Conservation (phyloP, 2,888 invertebrate species). For the Parelbella ahira region DNA sequence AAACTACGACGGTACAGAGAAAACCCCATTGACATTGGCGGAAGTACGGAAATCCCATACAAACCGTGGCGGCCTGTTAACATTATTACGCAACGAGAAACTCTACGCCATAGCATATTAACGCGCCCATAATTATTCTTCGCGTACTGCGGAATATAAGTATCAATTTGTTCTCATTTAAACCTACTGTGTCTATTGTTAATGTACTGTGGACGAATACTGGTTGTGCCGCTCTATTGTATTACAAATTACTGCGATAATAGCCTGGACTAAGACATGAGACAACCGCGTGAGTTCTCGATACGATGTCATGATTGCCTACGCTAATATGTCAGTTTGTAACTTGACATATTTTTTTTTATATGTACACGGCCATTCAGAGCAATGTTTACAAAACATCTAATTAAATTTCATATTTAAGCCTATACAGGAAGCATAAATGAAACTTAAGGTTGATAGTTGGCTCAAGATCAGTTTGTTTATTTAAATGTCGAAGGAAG, state of each 20-base stretch:
- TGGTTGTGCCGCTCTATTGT: constrained; percentile 34
- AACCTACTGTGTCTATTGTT: constrained; percentile 21
- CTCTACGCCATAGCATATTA: constrained; percentile 14
- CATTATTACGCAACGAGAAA: constrained; percentile 2
- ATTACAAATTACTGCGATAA: constrained; percentile 34
- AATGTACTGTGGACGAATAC: constrained; percentile 12
- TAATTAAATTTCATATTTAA: no score
- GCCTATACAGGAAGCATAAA: no score
- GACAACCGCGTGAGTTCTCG: constrained; percentile 25
- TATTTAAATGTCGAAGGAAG: no score
- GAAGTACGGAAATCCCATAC: constrained; percentile 50
- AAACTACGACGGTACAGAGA: constrained; percentile 36
- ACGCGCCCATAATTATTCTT: neutral
- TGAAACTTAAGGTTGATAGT: no score
- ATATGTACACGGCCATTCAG: no score
- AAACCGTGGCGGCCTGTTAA: constrained; percentile 27
- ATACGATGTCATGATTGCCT: constrained; percentile 20
- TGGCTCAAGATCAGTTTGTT: no score
- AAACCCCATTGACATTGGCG: constrained; percentile 42
- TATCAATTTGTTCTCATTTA: neutral
- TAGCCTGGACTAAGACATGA: constrained; percentile 27
- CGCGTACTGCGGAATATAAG: constrained; percentile 11
- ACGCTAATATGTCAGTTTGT: constrained; percentile 1
- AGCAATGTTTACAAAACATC: no score
- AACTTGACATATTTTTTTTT: no score